Evolutionary conservation across 37 sponge, comb jelly and placozoan species (phyloP).

Genomic region (Aplysina aerophoba): DNA sequence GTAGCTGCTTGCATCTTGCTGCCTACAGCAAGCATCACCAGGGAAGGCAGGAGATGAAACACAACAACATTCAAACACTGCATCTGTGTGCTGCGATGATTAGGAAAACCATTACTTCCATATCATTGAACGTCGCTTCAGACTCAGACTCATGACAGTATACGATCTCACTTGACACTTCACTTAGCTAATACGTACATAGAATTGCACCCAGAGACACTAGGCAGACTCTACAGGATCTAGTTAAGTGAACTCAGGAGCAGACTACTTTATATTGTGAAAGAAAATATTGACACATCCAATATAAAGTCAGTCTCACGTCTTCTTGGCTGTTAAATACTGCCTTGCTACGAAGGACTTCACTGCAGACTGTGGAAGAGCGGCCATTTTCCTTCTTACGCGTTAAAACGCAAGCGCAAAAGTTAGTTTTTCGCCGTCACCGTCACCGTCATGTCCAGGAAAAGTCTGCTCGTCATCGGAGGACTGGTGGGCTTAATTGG

Average conservation of each 20-base stretch:
- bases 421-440: not conserved
- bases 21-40: constrained; percentile 34
- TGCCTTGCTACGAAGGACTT: constrained; percentile 54
- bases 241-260: too few relatives aligned
- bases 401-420: too few relatives aligned
- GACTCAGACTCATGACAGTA: too few relatives aligned
- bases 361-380: constrained; percentile 57
- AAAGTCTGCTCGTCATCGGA: constrained; percentile 44
- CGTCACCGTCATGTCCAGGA: not conserved
- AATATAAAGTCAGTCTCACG: too few relatives aligned
- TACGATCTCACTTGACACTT: too few relatives aligned
- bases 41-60: not conserved
- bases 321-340: constrained; percentile 50
- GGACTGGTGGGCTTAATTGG: constrained; percentile 61
- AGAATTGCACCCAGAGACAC: too few relatives aligned
- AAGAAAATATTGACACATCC: too few relatives aligned
- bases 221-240: too few relatives aligned
- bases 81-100: too few relatives aligned
- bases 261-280: too few relatives aligned
- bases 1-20: constrained; percentile 77
- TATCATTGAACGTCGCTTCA: not conserved
- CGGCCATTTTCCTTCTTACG: not conserved
- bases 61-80: not conserved
- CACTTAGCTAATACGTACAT: too few relatives aligned
- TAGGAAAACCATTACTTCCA: too few relatives aligned